Evolutionary conservation across 92 coral and sea anemone genomes (phyloP).

Genomic region (Umimayanthus kanabou): DNA sequence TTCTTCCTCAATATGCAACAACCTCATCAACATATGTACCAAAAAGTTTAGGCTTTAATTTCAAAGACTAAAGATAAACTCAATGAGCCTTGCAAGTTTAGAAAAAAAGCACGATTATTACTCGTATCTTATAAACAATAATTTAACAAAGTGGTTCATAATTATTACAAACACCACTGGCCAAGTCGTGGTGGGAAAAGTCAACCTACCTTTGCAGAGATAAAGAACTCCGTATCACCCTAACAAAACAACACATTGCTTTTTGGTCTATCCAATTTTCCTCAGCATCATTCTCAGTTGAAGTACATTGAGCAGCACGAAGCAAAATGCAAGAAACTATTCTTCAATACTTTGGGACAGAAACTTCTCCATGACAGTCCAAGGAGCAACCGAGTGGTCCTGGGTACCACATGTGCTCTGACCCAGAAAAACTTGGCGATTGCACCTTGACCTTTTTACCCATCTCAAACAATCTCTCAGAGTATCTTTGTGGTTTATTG

Average conservation of each 20-base stretch:
- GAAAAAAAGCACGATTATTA: neutral
- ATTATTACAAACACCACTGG: neutral
- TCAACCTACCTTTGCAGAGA: slow-evolving; percentile 37
- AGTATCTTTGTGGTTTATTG: too few species aligned
- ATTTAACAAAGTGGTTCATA: neutral
- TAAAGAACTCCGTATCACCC: slow-evolving; percentile 19
- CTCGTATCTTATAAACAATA: slow-evolving; percentile 23
- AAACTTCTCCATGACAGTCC: slow-evolving; percentile 37
- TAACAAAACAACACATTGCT: slow-evolving; percentile 32
- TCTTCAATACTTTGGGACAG: slow-evolving; percentile 6
- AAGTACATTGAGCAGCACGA: neutral
- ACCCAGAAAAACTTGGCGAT: neutral
- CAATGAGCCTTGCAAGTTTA: neutral
- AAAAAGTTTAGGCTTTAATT: neutral
- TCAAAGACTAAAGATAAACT: neutral
- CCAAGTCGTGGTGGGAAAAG: slow-evolving; percentile 13
- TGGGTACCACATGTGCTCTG: slow-evolving; percentile 11
- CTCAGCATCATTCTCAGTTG: slow-evolving; percentile 21
- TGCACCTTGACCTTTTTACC: too few species aligned
- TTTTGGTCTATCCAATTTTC: neutral
- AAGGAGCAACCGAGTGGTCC: slow-evolving; percentile 27
- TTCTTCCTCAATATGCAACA: neutral
- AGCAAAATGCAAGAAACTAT: slow-evolving; percentile 19
- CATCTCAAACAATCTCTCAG: too few species aligned
- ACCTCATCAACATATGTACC: neutral